Evolutionary conservation across 2,113 vertebrate species (phyloP), one percentile per base, ranked within the genome.

Genomic region (Mystacornis crossleyi): DNA sequence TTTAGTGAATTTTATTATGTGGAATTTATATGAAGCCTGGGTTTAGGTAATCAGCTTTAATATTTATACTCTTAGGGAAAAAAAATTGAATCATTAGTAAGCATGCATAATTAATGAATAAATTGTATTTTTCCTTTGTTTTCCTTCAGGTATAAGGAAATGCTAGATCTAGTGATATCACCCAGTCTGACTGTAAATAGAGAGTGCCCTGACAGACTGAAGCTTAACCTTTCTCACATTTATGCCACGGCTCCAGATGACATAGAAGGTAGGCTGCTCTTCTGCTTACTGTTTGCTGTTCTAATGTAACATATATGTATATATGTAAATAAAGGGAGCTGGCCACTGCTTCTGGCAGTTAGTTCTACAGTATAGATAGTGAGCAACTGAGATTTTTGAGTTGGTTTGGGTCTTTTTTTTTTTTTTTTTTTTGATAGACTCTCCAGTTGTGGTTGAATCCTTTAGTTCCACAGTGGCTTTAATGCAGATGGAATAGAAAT

Each of bases 121-220:
- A 95, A 98, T 98, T 97, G 83, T 81, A 88, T 97, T 97, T 95
- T 96, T 92, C 85, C 83, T 98, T 97, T 98, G 97, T 98, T 98
- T 98, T 98, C 96, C 91, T 96, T 69, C 97, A 98, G 98, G 98
- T 98, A 97, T 97, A 98, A 98, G 98, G 98, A 98, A 98, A 98
- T 98, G 98, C 98, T 98, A 98, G 98, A 98, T 97, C 97, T 98
- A 94, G 98, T 98, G 98, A 97, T 98, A 98, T 97, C 98, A 98
- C 98, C 98, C 98, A 98, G 98, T 92, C 97, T 98, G 94, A 98
- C 98, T 96, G 98, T 97, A 97, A 98, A 97, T 97, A 97, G 95
- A 96, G 91, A 98, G 87, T 95, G 93, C 94, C 87, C 91, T 86
- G 97, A 98, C 84, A 97, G 95, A 96, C 94, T 93, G 96, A 98